These are phyloP conservation scores for Drosophila basisetae DNA, from an alignment of 2,888 invertebrate species.

Conservation along the genomic window DNA sequence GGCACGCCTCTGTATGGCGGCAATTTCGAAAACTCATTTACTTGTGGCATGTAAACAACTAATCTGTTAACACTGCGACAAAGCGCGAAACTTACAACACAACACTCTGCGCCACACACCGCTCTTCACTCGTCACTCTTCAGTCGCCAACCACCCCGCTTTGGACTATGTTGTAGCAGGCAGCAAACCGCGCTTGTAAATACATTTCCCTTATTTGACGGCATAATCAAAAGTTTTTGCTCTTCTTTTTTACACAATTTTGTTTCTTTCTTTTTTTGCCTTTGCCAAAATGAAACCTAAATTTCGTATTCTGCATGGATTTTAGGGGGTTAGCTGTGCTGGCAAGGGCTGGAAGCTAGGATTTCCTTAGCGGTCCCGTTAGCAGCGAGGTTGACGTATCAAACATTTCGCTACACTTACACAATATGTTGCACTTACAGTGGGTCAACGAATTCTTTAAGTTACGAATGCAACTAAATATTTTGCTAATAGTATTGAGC, in stretches of 20 bases:
- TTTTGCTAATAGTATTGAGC: not conserved
- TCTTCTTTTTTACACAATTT: slow-evolving; percentile 17
- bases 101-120: slow-evolving; percentile 17
- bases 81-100: slow-evolving; percentile 60
- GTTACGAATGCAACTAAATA: not conserved
- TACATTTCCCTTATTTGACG: slow-evolving; percentile 72
- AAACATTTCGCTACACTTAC: slow-evolving; percentile 79
- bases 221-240: slow-evolving; percentile 71
- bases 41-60: slow-evolving; percentile 85
- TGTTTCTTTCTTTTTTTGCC: not conserved
- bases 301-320: slow-evolving; percentile 52
- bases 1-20: slow-evolving; percentile 70
- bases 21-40: slow-evolving; percentile 83
- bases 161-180: slow-evolving; percentile 38
- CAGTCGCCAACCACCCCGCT: not conserved
- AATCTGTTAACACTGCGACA: slow-evolving; percentile 84
- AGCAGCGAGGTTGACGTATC: slow-evolving; percentile 51
- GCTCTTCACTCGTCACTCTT: not conserved
- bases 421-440: slow-evolving; percentile 73
- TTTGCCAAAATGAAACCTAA: slow-evolving; percentile 68
- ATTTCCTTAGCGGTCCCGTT: slow-evolving; percentile 26
- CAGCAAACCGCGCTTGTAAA: slow-evolving; percentile 66
- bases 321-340: slow-evolving; percentile 34
- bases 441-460: slow-evolving; percentile 25
- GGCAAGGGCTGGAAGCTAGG: slow-evolving; percentile 14